phyloP scores from a whole-genome alignment of 2,113 vertebrate species.

The Penelope pileata region DNA sequence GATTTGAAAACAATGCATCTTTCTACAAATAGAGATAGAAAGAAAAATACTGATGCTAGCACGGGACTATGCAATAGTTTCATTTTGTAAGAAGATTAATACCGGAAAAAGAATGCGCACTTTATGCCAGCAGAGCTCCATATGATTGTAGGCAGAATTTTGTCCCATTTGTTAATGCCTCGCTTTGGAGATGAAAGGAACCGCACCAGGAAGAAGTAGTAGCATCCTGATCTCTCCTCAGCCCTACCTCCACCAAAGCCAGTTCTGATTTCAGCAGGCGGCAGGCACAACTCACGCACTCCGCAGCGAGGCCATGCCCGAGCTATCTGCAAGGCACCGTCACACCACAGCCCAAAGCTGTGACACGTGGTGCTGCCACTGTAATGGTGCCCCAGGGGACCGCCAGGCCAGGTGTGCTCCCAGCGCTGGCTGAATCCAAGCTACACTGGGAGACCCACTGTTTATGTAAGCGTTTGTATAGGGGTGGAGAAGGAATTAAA shows the following conservation, averaged over 20 bases:
- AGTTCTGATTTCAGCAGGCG: not conserved
- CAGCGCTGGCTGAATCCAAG: constrained; percentile 7
- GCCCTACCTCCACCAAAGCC: not conserved
- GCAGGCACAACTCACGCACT: not conserved
- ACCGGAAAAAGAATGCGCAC: not conserved
- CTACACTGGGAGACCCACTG: constrained; percentile 14
- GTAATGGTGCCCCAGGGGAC: not conserved
- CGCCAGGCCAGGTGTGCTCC: not conserved
- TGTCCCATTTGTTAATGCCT: not conserved
- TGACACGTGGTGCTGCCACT: not conserved
- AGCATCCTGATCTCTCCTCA: not conserved
- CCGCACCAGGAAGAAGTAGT: not conserved
- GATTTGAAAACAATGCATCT: constrained; percentile 50
- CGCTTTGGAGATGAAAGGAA: not conserved
- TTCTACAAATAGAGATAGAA: constrained; percentile 23
- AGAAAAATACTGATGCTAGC: not conserved
- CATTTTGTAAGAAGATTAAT: constrained; percentile 45
- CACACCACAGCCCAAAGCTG: not conserved
- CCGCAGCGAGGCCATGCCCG: fast-evolving
- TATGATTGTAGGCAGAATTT: not conserved
- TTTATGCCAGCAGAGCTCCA: not conserved
- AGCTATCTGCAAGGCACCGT: not conserved
- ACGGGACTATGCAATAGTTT: not conserved
- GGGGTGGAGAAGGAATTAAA: not conserved
- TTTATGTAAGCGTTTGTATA: not conserved